Conservation (phyloP, 2,113 vertebrate species). For the Chamaea fasciata region DNA sequence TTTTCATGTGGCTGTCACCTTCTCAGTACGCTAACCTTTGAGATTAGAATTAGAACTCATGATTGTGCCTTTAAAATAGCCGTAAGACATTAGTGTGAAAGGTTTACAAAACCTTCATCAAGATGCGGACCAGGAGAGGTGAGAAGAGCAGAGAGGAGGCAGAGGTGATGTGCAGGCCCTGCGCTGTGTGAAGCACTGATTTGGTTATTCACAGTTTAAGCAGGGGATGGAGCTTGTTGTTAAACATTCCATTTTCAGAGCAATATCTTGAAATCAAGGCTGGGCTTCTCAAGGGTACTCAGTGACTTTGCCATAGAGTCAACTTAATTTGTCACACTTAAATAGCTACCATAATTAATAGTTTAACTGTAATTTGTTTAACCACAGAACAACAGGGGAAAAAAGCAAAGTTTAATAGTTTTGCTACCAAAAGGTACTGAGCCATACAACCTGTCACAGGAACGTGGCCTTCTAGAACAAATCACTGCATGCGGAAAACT, state of each 20-base stretch:
- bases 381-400: background rate
- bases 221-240: background rate
- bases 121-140: background rate
- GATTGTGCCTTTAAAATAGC: background rate
- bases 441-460: background rate
- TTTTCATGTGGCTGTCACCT: background rate
- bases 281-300: background rate
- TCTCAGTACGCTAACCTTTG: background rate
- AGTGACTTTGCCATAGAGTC: background rate
- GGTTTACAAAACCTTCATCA: background rate
- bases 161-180: background rate
- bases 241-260: background rate
- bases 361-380: conserved; percentile 43
- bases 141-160: background rate
- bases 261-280: background rate
- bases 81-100: background rate
- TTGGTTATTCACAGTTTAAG: background rate
- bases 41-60: background rate
- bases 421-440: background rate
- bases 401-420: conserved; percentile 2
- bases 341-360: conserved; percentile 3
- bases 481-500: background rate
- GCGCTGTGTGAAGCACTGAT: background rate
- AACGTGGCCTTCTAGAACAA: background rate
- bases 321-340: conserved; percentile 25